Percentiles rank a stretch among this genome's conserved stretches.
These are phyloP conservation scores for Shinisaurus crocodilurus DNA, from an alignment of 2,113 vertebrate genomes.

Conservation along the genomic window DNA sequence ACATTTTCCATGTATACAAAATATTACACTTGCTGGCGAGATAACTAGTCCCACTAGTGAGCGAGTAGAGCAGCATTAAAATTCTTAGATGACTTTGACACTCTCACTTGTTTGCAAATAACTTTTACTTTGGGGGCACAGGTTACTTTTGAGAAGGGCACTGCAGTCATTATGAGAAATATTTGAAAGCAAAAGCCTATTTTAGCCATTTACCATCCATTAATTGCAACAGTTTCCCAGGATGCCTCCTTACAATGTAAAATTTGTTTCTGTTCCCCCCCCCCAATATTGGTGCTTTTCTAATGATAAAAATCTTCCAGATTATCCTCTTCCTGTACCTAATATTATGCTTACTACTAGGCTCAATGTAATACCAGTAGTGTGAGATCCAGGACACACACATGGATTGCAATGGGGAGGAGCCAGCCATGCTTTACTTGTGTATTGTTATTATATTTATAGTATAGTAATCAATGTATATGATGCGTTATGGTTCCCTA, in stretches of 20 bases:
- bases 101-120: not conserved
- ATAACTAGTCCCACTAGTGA: not conserved
- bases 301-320: not conserved
- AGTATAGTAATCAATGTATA: not conserved
- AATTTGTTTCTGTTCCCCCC: not conserved
- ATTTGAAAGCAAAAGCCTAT: not conserved
- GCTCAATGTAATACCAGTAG: not conserved
- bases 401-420: not conserved
- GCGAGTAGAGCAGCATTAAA: not conserved
- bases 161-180: not conserved
- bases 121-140: not conserved
- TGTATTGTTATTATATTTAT: not conserved
- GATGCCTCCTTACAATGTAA: not conserved
- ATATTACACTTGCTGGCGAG: not conserved
- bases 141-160: not conserved
- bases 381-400: not conserved
- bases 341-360: not conserved
- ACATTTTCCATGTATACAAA: not conserved
- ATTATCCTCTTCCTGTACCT: not conserved
- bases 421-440: not conserved
- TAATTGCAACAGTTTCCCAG: not conserved
- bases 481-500: not conserved
- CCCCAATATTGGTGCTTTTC: not conserved
- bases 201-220: not conserved
- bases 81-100: not conserved